Conservation (phyloP, 2,113 vertebrate genomes). For the Lampris megalopsis region DNA sequence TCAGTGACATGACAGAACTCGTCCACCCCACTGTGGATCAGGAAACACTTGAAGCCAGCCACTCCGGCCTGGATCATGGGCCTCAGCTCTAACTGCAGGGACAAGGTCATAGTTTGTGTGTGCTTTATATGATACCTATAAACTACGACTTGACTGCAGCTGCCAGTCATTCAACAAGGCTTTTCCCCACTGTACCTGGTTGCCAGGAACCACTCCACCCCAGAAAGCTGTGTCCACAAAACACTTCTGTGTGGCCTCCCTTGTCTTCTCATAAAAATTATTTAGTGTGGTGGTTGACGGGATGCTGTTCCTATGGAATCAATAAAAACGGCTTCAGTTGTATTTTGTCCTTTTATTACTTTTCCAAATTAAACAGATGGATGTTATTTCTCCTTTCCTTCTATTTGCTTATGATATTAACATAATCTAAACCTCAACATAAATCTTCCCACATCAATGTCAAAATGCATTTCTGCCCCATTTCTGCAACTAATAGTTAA, state of each 20-base stretch:
- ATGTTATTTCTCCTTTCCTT: too few relatives aligned
- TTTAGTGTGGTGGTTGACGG: slow-evolving; percentile 84
- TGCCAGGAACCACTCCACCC: slow-evolving; percentile 86
- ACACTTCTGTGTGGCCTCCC: slow-evolving; percentile 79
- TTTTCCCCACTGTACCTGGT: slow-evolving; percentile 74
- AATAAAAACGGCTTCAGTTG: not conserved
- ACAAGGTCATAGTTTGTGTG: not conserved
- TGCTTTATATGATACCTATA: not conserved
- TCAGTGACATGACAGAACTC: slow-evolving; percentile 84
- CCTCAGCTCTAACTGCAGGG: slow-evolving; percentile 77
- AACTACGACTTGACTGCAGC: not conserved
- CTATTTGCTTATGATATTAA: too few relatives aligned
- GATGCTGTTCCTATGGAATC: slow-evolving; percentile 79
- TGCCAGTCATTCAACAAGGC: not conserved
- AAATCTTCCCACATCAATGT: not conserved
- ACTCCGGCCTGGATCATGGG: slow-evolving; percentile 85
- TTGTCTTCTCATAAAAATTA: slow-evolving; percentile 79
- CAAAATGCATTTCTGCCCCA: too few relatives aligned
- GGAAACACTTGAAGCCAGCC: slow-evolving; percentile 88
- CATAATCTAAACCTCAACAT: not conserved
- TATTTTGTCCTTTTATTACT: not conserved
- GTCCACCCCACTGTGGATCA: slow-evolving; percentile 86
- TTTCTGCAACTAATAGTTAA: not conserved
- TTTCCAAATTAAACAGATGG: too few relatives aligned
- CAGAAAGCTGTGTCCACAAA: slow-evolving; percentile 88